Base-by-base conservation (phyloP, 1,140 invertebrate genomes). In the Aphelenchoides avenae region DNA sequence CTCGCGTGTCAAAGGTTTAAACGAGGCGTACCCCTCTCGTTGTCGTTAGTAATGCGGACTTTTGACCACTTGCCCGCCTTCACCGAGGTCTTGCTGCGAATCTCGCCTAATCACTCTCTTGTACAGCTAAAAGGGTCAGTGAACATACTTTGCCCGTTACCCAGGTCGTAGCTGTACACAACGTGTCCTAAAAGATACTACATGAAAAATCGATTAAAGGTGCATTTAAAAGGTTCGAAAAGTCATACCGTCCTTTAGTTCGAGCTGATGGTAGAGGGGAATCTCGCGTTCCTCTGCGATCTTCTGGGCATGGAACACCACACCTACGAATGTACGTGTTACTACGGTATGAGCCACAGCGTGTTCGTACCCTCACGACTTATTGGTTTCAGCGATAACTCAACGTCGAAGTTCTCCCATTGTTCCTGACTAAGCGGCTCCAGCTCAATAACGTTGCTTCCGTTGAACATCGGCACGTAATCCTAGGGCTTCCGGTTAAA, bases 391-490 rank as follows among this genome's bases (percentile, higher is more conserved):
- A 73, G 20, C 26, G 71, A 66, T 20, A 73, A 31, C 29, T 68
- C 57, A 6, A 73, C 52, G 43, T 72, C 51, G 3, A 73, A 50
- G 24, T 70, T 42, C 27, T 66, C 30, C 56, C 70, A 58, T 20
- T 64, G 31, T n/a, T 75, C 61, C 18, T 58, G 50, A 7, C 42
- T 54, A 26, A 74, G 26, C 37, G 70, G 70, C 5, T 53, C 26
- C 20, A 73, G 31, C 36, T 74, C 61, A 33, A 73, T 54, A 9
- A 65, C 20, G 7, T 51, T 36, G 15, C 47, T 55, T 13, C 70
- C 70, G 41, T 61, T 15, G 44, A 73, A 73, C 39, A 34, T 34
- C 2, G 71, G 70, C 15, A 73, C 57, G 41, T 63, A 74, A 52
- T 73, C 68, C 70, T 24, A 51, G 71, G 30, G 1, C 20, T 18